Percentiles rank a stretch among this genome's conserved stretches.
Evolutionary conservation across 2,113 vertebrate genomes (phyloP).

Genomic region (Picathartes gymnocephalus): DNA sequence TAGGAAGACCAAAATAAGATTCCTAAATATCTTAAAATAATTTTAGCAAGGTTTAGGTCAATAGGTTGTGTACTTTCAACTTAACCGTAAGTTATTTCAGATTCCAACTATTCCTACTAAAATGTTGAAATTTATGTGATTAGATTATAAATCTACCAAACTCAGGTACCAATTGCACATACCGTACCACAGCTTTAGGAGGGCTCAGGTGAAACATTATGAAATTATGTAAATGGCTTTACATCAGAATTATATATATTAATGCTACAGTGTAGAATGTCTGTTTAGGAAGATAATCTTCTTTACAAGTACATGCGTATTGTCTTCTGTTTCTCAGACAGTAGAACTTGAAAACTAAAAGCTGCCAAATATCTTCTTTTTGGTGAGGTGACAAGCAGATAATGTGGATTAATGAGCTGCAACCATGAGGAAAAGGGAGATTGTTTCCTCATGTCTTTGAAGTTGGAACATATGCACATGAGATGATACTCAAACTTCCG

Average conservation of each 20-base stretch:
- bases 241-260: background rate
- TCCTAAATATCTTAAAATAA: background rate
- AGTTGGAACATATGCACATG: background rate
- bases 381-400: constrained; percentile 11
- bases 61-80: background rate
- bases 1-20: background rate
- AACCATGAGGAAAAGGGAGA: background rate
- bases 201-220: background rate
- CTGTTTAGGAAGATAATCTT: background rate
- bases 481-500: background rate
- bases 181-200: background rate
- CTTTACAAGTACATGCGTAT: background rate
- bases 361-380: background rate
- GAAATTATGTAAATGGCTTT: background rate
- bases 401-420: constrained; percentile 44
- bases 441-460: background rate
- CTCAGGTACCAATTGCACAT: background rate
- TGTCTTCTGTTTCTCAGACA: background rate
- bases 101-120: background rate
- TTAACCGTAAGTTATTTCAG: background rate
- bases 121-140: background rate
- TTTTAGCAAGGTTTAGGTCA: background rate
- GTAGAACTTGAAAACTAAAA: background rate
- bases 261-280: background rate
- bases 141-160: background rate